Evolutionary conservation across 2,113 vertebrate species (phyloP).

Genomic region (Myiopsitta monachus): DNA sequence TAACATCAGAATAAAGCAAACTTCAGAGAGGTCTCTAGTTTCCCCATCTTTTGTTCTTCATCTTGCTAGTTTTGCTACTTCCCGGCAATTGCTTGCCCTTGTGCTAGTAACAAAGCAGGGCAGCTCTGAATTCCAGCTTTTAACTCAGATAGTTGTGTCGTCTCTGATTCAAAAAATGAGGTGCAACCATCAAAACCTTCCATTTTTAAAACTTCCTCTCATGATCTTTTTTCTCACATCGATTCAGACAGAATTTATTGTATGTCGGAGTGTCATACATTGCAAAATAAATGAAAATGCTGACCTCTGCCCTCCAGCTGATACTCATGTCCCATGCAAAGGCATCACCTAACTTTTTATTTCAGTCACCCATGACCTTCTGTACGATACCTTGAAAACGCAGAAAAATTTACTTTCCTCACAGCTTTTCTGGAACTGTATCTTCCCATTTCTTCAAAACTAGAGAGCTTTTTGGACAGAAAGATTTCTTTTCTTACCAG

Average conservation of each 20-base stretch:
- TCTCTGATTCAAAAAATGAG: background rate
- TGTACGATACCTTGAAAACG: fast-evolving
- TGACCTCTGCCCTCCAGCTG: background rate
- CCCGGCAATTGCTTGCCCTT: background rate
- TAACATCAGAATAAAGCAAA: background rate
- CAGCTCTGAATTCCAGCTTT: background rate
- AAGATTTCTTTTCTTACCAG: background rate
- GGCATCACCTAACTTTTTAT: background rate
- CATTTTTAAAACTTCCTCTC: background rate
- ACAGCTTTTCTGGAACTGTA: background rate
- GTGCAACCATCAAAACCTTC: background rate
- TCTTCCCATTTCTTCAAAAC: background rate
- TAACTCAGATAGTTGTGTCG: background rate
- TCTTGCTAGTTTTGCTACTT: fast-evolving
- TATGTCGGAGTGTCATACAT: background rate
- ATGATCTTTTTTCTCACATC: background rate
- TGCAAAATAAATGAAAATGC: background rate
- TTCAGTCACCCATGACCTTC: background rate
- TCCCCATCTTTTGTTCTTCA: background rate
- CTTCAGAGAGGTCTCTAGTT: background rate
- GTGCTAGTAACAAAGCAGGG: background rate
- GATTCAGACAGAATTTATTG: background rate
- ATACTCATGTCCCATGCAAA: background rate
- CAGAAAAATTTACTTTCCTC: background rate
- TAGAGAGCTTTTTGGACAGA: background rate